Evolutionary conservation across 2,797 vertebrate genomes (phyloP).

Genomic region (Myotis planiceps): DNA sequence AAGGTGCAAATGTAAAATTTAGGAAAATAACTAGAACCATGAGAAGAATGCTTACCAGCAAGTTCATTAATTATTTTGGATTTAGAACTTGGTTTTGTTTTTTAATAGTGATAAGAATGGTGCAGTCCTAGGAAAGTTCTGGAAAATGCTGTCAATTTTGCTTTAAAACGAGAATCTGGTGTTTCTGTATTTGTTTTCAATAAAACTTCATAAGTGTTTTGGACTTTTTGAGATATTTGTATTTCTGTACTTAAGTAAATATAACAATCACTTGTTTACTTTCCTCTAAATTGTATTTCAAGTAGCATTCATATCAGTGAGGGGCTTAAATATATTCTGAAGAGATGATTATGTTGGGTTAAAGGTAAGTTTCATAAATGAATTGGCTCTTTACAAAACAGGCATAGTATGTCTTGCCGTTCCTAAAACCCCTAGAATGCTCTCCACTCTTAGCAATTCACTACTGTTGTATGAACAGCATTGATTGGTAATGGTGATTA

Average conservation of each 20-base stretch:
- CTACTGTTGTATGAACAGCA: neutral
- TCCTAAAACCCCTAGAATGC: neutral
- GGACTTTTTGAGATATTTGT: slow-evolving; percentile 53
- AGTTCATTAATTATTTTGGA: slow-evolving; percentile 73
- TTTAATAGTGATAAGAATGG: slow-evolving; percentile 60
- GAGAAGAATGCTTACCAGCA: slow-evolving; percentile 60
- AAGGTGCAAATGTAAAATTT: slow-evolving; percentile 62
- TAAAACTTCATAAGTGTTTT: slow-evolving; percentile 86
- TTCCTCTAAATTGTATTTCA: slow-evolving; percentile 25
- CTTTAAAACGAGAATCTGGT: slow-evolving; percentile 83
- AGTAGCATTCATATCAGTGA: neutral
- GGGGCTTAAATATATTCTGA: neutral
- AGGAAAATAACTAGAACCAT: slow-evolving; percentile 14
- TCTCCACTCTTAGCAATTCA: neutral
- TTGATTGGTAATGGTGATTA: neutral
- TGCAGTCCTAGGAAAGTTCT: slow-evolving; percentile 68
- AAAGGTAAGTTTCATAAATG: neutral
- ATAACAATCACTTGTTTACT: neutral
- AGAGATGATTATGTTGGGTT: neutral
- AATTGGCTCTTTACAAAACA: slow-evolving; percentile 2
- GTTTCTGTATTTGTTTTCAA: slow-evolving; percentile 87
- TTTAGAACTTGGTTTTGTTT: slow-evolving; percentile 61
- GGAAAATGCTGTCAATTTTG: slow-evolving; percentile 70
- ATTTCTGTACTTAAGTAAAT: slow-evolving; percentile 44
- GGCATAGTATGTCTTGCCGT: neutral